Evolutionary conservation across 2,113 vertebrate species (phyloP), one percentile per base, ranked within the genome.

Genomic region (Oenanthe oenanthe): DNA sequence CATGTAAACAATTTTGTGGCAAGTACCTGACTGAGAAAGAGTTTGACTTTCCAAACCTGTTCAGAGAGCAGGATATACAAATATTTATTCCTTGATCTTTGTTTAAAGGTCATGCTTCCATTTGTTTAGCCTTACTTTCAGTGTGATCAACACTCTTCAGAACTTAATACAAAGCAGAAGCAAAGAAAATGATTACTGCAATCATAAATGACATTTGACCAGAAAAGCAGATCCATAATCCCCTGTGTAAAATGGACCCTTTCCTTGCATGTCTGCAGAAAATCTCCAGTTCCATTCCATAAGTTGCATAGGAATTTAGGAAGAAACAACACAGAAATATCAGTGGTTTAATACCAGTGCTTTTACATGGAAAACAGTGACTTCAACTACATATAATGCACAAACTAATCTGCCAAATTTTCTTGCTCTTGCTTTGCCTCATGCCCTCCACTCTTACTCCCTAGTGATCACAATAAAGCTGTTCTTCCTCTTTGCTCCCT

Each of bases 41-140:
- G 47, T 60, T 58, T 47, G 63, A 58, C 56, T 67, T 92, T 94
- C 62, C 66, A 92, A 85, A 73, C 10, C 32, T 26, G 54, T 43
- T 87, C 78, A 83, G 51, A 70, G 78, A 86, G 67, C 29, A 93
- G 45, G 63, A 86, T 56, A 73, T n/a, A 95, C 58, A 88, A 94
- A 95, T 45, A 94, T 93, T 93, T 88, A 84, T 48, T 58, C 38
- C 71, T 80, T 72, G 36, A 67, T 40, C 60, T 42, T 85, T 71
- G 56, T 79, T 93, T 96, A 71, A 89, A 94, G 74, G 89, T 83
- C 71, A 80, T 82, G 50, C 47, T 94, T 92, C 3, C 1, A 12
- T 74, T 71, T 43, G 60, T 88, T 93, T 65, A 67, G 42, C 36
- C 66, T 58, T 71, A 47, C 54, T 85, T 82, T 16, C 58, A 80